A percentile compares a stretch with the other conserved stretches of the same genome.
Evolutionary conservation across 2,113 vertebrate species (phyloP).

Genomic region (Shinisaurus crocodilurus): DNA sequence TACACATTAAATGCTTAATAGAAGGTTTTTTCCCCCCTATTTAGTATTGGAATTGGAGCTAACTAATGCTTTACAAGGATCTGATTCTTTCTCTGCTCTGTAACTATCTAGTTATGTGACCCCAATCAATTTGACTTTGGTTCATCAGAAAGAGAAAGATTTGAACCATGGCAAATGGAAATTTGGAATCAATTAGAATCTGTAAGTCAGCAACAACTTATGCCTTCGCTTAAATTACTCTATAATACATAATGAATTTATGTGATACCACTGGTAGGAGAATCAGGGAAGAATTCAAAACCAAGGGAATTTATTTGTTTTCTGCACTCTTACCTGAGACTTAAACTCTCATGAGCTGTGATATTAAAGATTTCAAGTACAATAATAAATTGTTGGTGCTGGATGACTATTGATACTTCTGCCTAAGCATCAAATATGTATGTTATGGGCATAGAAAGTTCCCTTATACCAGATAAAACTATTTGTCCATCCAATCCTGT

Average conservation of each 20-base stretch:
- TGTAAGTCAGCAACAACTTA: background rate
- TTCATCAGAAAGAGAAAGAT: slow-evolving; percentile 33
- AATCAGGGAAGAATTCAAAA: background rate
- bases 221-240: background rate
- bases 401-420: background rate
- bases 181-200: slow-evolving; percentile 51
- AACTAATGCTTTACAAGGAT: slow-evolving; percentile 30
- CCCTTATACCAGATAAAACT: too few species aligned
- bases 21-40: slow-evolving; percentile 26
- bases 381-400: background rate
- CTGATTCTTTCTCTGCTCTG: slow-evolving; percentile 3
- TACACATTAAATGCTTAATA: slow-evolving; percentile 53
- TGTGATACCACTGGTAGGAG: background rate
- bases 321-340: background rate
- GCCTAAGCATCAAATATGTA: background rate
- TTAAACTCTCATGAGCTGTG: background rate
- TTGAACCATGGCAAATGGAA: slow-evolving; percentile 33
- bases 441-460: background rate
- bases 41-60: slow-evolving; percentile 44
- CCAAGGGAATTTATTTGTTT: background rate
- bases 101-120: background rate
- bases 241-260: background rate
- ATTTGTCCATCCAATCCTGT: too few species aligned
- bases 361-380: background rate
- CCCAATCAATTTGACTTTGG: background rate